A percentile compares a stretch with the other conserved stretches of the same genome.
These are phyloP conservation scores for Serranochromis macrocephalus DNA, from an alignment of 2,113 vertebrate genomes.

Conservation along the genomic window DNA sequence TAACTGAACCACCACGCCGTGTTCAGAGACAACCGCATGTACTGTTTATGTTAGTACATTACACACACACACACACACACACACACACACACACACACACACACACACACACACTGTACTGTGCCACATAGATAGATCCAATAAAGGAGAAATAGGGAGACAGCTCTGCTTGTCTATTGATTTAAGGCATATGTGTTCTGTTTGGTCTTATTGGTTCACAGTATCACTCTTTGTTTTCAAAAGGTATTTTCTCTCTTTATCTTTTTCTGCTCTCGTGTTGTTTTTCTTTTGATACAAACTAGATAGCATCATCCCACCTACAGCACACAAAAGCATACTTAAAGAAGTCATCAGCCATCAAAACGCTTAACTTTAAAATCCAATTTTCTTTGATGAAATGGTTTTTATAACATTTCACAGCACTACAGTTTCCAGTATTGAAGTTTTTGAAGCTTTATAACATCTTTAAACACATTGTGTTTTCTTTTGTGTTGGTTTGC, in stretches of 20 bases:
- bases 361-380: not conserved
- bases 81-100: not conserved
- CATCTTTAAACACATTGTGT: not conserved
- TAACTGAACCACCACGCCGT: too few relatives aligned
- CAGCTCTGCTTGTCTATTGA: slow-evolving; percentile 34
- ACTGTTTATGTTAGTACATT: not conserved
- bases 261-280: not conserved
- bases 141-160: slow-evolving; percentile 29
- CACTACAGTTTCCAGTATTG: not conserved
- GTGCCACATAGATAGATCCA: slow-evolving; percentile 22
- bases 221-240: not conserved
- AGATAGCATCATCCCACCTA: not conserved
- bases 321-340: not conserved
- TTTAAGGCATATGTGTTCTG: slow-evolving; percentile 15
- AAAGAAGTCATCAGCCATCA: not conserved
- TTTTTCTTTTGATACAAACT: not conserved
- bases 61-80: not conserved
- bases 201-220: slow-evolving; percentile 11
- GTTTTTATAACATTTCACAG: not conserved
- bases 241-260: not conserved
- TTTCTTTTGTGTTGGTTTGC: not conserved
- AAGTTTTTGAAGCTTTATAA: not conserved
- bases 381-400: not conserved
- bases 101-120: not conserved
- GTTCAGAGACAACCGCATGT: too few relatives aligned